A percentile compares a stretch with the other conserved stretches of the same genome.
These are phyloP conservation scores for Amblyopsis hoosieri DNA, from an alignment of 2,797 vertebrate genomes.

Conservation along the genomic window DNA sequence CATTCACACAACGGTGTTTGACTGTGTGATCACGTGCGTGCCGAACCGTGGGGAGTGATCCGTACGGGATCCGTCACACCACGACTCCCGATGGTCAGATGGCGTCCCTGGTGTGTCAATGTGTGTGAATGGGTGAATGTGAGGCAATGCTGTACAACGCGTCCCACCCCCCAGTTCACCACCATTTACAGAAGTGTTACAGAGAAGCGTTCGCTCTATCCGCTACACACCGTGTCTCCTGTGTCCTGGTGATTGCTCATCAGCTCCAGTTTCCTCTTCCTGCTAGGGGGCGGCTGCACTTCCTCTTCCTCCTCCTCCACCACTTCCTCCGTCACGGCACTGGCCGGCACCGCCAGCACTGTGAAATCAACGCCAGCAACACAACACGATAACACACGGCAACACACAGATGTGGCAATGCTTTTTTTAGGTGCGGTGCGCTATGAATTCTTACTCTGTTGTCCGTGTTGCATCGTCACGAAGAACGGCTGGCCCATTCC, in stretches of 20 bases:
- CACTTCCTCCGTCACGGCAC: constrained; percentile 84
- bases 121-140: no score
- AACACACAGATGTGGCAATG: no score
- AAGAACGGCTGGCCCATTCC: constrained; percentile 83
- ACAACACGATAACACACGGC: no score
- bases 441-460: constrained; percentile 76
- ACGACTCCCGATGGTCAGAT: no score
- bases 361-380: background rate
- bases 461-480: constrained; percentile 85
- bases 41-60: no score
- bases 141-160: no score
- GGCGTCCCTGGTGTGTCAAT: no score
- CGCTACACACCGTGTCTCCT: constrained; percentile 72
- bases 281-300: constrained; percentile 69
- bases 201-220: background rate
- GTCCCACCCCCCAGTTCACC: background rate
- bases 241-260: constrained; percentile 67
- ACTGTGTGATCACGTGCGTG: no score
- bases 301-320: constrained; percentile 63
- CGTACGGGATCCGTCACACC: no score
- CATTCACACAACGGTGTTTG: no score
- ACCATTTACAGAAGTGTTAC: background rate
- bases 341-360: constrained; percentile 88
- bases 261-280: constrained; percentile 79
- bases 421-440: background rate